These are phyloP conservation scores for Drosophila repleta DNA, from an alignment of 1,140 invertebrate genomes.

Conservation along the genomic window DNA sequence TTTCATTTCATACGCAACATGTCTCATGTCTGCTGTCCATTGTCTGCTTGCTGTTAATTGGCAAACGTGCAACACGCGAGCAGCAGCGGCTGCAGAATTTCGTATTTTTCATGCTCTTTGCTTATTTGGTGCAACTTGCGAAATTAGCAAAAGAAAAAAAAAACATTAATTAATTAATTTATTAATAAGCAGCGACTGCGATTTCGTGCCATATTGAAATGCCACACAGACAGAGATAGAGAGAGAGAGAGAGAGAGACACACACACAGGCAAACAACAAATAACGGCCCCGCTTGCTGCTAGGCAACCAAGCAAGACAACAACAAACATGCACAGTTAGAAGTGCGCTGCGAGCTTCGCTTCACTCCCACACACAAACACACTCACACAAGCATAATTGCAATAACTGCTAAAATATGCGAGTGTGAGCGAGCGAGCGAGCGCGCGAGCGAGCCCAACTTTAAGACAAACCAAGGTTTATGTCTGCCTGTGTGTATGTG, in stretches of 20 bases:
- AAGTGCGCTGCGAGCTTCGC: slow-evolving; percentile 37
- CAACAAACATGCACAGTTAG: slow-evolving; percentile 39
- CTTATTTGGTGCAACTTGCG: slow-evolving; percentile 67
- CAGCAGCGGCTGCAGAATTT: slow-evolving; percentile 1
- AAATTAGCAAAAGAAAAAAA: slow-evolving; percentile 33
- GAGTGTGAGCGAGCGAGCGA: no score
- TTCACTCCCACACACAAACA: slow-evolving; percentile 42
- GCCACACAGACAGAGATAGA: slow-evolving; percentile 6
- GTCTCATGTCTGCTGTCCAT: not conserved
- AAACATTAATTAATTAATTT: slow-evolving; percentile 74
- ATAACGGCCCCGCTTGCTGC: slow-evolving; percentile 31
- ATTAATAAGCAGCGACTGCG: slow-evolving; percentile 60
- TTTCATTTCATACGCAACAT: slow-evolving; percentile 43
- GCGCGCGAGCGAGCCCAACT: slow-evolving; percentile 15
- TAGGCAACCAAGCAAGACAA: slow-evolving; percentile 59
- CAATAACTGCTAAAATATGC: slow-evolving; percentile 35
- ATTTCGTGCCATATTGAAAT: slow-evolving; percentile 71
- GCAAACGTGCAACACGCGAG: slow-evolving; percentile 55
- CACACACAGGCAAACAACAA: not conserved
- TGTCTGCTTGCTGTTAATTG: slow-evolving; percentile 33
- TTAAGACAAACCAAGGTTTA: slow-evolving; percentile 13
- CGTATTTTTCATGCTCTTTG: slow-evolving; percentile 62
- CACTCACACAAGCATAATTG: slow-evolving; percentile 44
- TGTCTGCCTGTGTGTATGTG: slow-evolving; percentile 20
- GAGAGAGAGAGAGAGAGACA: not conserved